These are phyloP conservation scores for Aphodius sticticus DNA, from an alignment of 2,888 invertebrate genomes.

Conservation along the genomic window DNA sequence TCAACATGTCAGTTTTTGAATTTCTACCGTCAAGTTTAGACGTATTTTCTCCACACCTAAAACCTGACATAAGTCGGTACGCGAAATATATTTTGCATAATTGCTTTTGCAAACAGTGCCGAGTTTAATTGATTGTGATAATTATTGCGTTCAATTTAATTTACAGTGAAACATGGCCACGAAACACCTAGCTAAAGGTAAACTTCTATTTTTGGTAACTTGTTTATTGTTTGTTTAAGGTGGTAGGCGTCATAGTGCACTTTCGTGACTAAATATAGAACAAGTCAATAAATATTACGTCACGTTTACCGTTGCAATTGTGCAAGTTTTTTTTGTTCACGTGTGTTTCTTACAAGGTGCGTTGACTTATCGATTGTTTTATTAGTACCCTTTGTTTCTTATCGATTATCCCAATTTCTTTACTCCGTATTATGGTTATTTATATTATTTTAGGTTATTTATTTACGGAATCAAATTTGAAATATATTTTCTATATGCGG, in stretches of 20 bases:
- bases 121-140: not conserved
- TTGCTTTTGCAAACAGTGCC: not conserved
- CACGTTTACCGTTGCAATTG: constrained; percentile 8
- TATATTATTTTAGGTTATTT: not conserved
- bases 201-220: constrained; percentile 27
- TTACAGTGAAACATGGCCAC: constrained; percentile 39
- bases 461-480: not conserved
- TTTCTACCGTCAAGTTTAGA: constrained; percentile 9
- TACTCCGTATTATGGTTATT: not conserved
- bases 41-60: not conserved
- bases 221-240: not conserved
- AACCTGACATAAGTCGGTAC: not conserved
- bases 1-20: constrained; percentile 35
- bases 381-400: not conserved
- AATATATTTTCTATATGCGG: not conserved
- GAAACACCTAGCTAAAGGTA: constrained; percentile 49
- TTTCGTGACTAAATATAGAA: constrained; percentile 13
- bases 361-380: not conserved
- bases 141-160: not conserved
- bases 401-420: not conserved
- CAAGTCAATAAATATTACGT: constrained; percentile 20
- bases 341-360: not conserved
- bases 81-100: not conserved
- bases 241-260: constrained; percentile 6
- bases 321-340: not conserved